phyloP scores from a whole-genome alignment of 2,888 invertebrate species.

The Conchocele bisecta region DNA sequence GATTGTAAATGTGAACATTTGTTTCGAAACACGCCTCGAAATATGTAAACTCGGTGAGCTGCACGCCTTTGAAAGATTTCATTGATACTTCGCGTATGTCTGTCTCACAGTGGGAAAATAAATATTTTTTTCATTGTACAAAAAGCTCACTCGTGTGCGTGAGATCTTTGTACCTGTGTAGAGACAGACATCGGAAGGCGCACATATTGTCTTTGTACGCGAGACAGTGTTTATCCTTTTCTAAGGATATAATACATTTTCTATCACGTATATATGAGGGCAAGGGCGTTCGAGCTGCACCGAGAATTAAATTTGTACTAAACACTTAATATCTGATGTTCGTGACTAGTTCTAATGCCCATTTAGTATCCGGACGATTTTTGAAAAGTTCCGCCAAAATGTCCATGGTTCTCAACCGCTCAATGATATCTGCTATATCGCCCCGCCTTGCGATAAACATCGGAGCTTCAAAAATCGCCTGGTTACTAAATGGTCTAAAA shows the following conservation, averaged over 20 bases:
- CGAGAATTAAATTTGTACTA: conserved; percentile 12
- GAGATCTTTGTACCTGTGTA: no score
- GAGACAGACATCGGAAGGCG: conserved; percentile 26
- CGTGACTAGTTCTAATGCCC: conserved; percentile 1
- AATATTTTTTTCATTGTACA: no score
- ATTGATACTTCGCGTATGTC: no score
- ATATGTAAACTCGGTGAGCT: conserved; percentile 5
- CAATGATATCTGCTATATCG: conserved; percentile 19
- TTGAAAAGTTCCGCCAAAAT: conserved; percentile 23
- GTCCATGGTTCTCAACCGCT: conserved; percentile 10
- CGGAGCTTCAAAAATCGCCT: conserved; percentile 11
- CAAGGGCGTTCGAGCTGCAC: no score
- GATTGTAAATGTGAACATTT: conserved; percentile 32
- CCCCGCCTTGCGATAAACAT: conserved; percentile 14
- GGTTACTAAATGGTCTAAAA: conserved; percentile 23
- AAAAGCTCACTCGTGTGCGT: no score
- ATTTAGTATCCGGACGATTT: conserved; percentile 22
- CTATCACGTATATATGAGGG: conserved; percentile 13
- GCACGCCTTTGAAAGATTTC: no score
- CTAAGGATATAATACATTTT: conserved; percentile 10
- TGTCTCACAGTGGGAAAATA: no score
- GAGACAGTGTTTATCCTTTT: conserved; percentile 21
- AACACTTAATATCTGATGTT: no score
- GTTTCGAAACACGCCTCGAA: conserved; percentile 34
- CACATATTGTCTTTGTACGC: conserved; percentile 32